phyloP scores from a whole-genome alignment of 2,888 invertebrate genomes.

The Byasa hedistus region DNA sequence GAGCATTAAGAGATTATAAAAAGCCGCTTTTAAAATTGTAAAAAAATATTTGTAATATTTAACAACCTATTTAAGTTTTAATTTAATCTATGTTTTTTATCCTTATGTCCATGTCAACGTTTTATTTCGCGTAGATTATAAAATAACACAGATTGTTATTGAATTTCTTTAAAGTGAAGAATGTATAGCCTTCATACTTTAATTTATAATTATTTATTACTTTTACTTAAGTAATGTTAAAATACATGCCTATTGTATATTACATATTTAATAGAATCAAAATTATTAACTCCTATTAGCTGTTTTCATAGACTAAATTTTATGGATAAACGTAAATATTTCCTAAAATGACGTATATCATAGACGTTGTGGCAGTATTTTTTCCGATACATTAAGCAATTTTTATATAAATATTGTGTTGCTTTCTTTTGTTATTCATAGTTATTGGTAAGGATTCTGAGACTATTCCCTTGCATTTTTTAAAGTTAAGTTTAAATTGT shows the following conservation, averaged over 20 bases:
- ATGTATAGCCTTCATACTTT: too few species aligned
- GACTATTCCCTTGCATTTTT: too few species aligned
- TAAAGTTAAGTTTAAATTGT: too few species aligned
- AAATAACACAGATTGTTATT: background rate
- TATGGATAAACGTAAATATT: background rate
- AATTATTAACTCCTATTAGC: too few species aligned
- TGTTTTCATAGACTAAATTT: background rate
- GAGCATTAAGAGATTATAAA: background rate
- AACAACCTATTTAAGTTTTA: background rate
- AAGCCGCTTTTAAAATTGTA: background rate
- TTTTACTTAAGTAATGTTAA: background rate
- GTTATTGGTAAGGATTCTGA: too few species aligned
- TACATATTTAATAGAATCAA: background rate
- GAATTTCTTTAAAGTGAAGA: background rate
- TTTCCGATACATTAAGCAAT: too few species aligned
- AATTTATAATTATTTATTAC: background rate
- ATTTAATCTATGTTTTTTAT: constrained; percentile 3
- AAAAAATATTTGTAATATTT: background rate
- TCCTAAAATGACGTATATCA: background rate
- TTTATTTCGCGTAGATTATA: background rate
- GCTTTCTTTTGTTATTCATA: too few species aligned
- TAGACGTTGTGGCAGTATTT: too few species aligned
- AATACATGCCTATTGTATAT: background rate
- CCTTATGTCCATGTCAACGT: constrained; percentile 6
- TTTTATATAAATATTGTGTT: too few species aligned